Evolutionary conservation across 2,113 vertebrate species (phyloP).

Genomic region (Odontophorus gujanensis): DNA sequence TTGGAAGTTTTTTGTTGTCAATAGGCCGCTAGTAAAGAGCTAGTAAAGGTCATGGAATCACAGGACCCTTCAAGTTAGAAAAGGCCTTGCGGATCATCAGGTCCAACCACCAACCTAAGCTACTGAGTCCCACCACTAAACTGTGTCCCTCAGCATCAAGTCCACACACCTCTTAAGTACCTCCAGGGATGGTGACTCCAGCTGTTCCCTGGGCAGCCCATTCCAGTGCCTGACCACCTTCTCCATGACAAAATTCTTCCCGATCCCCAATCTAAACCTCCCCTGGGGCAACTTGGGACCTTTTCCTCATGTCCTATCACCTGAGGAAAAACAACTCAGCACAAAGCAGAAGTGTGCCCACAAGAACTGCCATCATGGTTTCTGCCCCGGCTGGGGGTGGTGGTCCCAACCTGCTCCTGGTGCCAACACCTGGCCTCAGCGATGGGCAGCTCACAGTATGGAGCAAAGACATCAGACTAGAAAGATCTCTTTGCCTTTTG

Average conservation of each 20-base stretch:
- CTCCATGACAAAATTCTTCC: not conserved
- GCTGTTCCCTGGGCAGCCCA: not conserved
- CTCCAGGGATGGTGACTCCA: not conserved
- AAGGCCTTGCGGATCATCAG: not conserved
- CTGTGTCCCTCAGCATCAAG: not conserved
- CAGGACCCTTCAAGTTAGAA: not conserved
- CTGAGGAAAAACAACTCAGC: not conserved
- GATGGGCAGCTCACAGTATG: rapidly evolving
- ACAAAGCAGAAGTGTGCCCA: not conserved
- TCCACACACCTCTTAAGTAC: not conserved
- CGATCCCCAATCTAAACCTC: not conserved
- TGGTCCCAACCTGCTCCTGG: not conserved
- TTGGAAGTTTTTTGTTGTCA: too few species aligned
- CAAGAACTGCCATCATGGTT: not conserved
- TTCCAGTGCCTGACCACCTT: not conserved
- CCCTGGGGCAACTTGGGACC: not conserved
- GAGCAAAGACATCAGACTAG: not conserved
- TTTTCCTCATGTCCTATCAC: not conserved
- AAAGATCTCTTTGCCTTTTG: not conserved
- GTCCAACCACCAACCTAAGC: not conserved
- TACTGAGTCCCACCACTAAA: not conserved
- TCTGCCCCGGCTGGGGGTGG: not conserved
- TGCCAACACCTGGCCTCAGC: not conserved
- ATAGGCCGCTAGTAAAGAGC: not conserved
- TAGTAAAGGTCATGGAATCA: not conserved